Percentiles rank a stretch among this genome's conserved stretches.
These are phyloP conservation scores for Cyclina sinensis DNA, from an alignment of 1,140 invertebrate species.

Conservation along the genomic window DNA sequence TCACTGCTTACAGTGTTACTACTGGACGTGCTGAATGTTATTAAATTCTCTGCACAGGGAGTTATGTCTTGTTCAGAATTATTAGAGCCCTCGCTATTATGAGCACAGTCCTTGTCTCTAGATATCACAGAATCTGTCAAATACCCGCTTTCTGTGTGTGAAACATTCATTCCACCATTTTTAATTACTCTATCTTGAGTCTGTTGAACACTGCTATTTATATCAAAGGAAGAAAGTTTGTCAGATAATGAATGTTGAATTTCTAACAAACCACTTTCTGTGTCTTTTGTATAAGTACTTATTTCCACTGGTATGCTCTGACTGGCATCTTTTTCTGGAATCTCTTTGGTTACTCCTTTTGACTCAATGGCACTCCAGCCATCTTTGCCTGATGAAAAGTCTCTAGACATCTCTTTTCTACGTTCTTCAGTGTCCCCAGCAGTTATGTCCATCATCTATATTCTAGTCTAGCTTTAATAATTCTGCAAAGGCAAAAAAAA, in stretches of 20 bases:
- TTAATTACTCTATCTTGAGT: neutral
- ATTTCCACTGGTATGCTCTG: neutral
- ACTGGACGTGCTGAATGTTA: conserved; percentile 34
- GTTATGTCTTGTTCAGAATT: conserved; percentile 48
- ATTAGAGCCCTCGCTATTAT: neutral
- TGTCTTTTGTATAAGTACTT: neutral
- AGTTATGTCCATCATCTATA: neutral
- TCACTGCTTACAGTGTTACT: conserved; percentile 5
- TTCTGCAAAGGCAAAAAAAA: neutral
- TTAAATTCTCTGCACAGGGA: conserved; percentile 47
- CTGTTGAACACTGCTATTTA: neutral
- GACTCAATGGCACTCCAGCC: too few species aligned
- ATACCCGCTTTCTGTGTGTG: conserved; percentile 62
- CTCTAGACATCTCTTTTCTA: too few species aligned
- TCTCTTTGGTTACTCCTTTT: too few species aligned
- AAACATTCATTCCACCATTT: conserved; percentile 33
- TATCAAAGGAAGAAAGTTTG: neutral
- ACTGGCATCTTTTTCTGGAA: neutral
- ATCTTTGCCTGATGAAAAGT: too few species aligned
- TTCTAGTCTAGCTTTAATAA: neutral
- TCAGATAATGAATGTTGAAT: neutral
- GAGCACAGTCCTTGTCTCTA: neutral
- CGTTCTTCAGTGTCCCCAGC: neutral
- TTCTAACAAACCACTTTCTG: neutral
- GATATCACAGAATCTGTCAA: conserved; percentile 59